Conservation (phyloP, 2,797 vertebrate genomes). For the Tokudaia tokunoshimensis region DNA sequence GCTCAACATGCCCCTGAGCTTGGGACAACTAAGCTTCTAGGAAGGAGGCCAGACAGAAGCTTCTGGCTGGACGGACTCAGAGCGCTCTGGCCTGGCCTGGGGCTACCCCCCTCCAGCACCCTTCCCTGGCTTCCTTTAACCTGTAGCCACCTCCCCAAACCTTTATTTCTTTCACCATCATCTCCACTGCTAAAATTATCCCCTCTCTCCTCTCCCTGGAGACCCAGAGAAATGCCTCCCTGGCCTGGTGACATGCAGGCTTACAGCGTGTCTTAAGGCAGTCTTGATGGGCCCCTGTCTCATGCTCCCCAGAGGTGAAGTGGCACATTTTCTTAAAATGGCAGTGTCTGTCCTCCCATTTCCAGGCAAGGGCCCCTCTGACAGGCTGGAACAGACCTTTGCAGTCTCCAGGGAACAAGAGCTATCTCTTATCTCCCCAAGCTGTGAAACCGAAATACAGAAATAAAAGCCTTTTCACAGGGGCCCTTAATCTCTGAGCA, state of each 20-base stretch:
- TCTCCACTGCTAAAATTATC: background rate
- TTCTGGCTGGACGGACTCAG: background rate
- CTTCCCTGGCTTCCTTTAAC: background rate
- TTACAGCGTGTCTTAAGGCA: background rate
- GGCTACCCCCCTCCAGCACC: fast-evolving
- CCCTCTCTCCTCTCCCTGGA: background rate
- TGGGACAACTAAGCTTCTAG: background rate
- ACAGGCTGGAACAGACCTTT: slow-evolving; percentile 23
- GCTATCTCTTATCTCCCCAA: slow-evolving; percentile 64
- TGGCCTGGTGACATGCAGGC: background rate
- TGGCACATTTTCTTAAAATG: background rate
- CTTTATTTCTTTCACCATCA: background rate
- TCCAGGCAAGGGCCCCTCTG: background rate
- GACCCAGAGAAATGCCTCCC: background rate
- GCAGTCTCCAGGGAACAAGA: slow-evolving; percentile 54
- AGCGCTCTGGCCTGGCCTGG: background rate
- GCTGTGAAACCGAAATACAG: slow-evolving; percentile 75
- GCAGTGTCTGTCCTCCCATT: background rate
- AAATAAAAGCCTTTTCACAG: slow-evolving; percentile 74
- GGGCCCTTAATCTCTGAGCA: slow-evolving; percentile 70
- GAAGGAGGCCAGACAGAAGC: background rate
- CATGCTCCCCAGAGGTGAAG: background rate
- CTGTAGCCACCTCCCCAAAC: background rate
- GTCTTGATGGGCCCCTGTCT: background rate
- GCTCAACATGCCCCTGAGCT: background rate